Conservation (phyloP, 1,140 invertebrate genomes). For the Pseudachorutes palmiensis region DNA sequence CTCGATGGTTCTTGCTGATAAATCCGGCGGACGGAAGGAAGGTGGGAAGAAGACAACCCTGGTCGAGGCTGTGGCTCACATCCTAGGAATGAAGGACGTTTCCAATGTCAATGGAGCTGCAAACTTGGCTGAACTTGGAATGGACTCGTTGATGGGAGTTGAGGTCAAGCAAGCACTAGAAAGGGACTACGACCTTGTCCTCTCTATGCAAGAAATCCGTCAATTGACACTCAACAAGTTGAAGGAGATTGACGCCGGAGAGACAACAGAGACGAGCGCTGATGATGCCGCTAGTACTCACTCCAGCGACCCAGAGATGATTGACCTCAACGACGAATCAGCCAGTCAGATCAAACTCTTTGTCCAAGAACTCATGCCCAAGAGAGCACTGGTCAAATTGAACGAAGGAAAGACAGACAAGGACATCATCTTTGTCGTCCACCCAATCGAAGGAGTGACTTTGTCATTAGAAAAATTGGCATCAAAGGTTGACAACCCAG, state of each 20-base stretch:
- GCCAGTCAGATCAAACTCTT: too few relatives aligned
- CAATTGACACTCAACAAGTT: too few relatives aligned
- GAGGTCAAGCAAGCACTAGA: conserved; percentile 79
- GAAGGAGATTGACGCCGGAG: too few relatives aligned
- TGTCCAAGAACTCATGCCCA: too few relatives aligned
- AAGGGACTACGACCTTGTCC: conserved; percentile 66
- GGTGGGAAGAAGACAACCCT: conserved; percentile 54
- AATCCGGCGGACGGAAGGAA: conserved; percentile 47
- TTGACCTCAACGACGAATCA: too few relatives aligned
- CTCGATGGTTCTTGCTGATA: conserved; percentile 62
- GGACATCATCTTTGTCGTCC: conserved; percentile 63
- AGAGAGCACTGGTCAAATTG: too few relatives aligned
- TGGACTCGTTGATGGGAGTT: conserved; percentile 91
- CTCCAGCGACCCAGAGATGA: too few relatives aligned
- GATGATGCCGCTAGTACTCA: too few relatives aligned
- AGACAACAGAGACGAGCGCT: too few relatives aligned
- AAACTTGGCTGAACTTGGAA: conserved; percentile 81
- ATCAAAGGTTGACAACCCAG: conserved; percentile 59
- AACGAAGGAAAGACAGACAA: too few relatives aligned
- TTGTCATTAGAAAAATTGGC: conserved; percentile 60
- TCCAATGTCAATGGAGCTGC: conserved; percentile 62
- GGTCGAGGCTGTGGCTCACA: conserved; percentile 67
- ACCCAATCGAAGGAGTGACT: conserved; percentile 86
- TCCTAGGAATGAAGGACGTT: conserved; percentile 77
- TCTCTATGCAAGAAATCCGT: conserved; percentile 69